Evolutionary conservation across 1,140 invertebrate species (phyloP).

Genomic region (Anagrus nilaparvatae): DNA sequence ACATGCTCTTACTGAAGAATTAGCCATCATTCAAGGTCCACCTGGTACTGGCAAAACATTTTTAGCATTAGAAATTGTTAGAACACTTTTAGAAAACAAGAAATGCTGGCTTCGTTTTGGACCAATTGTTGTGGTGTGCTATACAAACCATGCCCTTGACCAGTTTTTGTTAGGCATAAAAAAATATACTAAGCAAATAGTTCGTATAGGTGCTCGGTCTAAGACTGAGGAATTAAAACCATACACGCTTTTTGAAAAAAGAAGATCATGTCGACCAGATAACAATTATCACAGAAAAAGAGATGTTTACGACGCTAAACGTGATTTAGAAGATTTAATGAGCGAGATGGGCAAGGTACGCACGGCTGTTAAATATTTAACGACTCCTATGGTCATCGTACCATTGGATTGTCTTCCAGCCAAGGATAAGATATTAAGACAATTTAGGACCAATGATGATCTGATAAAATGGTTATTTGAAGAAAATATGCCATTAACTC

Average conservation of each 20-base stretch:
- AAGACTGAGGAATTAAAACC: conserved; percentile 46
- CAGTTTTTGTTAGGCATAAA: conserved; percentile 72
- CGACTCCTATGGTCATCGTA: background rate
- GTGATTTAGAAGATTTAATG: background rate
- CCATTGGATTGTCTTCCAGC: background rate
- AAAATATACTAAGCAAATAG: conserved; percentile 47
- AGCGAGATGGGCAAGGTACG: background rate
- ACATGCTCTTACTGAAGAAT: conserved; percentile 50
- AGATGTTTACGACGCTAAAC: background rate
- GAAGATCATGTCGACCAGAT: no score
- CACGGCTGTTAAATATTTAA: background rate
- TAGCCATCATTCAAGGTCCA: conserved; percentile 49
- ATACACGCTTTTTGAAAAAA: conserved; percentile 38
- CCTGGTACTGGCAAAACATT: conserved; percentile 61
- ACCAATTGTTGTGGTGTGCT: conserved; percentile 71
- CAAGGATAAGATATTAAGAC: background rate
- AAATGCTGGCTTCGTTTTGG: conserved; percentile 18
- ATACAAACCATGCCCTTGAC: conserved; percentile 81
- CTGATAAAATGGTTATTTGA: background rate
- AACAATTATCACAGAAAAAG: no score
- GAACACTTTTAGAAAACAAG: conserved; percentile 47
- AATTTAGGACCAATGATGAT: background rate
- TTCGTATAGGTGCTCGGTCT: conserved; percentile 64
- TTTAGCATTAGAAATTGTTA: conserved; percentile 55
- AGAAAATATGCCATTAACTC: background rate